Percentiles rank a stretch among this genome's conserved stretches.
Conservation (phyloP, 2,888 invertebrate species). For the Epirrita christyi region DNA sequence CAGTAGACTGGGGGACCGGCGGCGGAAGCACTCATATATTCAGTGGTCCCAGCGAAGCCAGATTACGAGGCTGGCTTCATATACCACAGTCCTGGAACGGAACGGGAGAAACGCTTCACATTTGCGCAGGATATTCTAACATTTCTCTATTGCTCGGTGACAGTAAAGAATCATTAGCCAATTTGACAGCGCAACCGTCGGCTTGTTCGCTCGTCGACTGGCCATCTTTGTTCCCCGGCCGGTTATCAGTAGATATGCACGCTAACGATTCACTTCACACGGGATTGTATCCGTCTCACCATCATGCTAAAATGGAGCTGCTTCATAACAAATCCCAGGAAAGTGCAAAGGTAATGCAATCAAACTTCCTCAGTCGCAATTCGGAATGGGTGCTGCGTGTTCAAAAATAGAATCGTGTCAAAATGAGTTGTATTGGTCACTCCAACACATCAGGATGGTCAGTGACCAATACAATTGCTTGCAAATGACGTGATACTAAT, state of each 20-base stretch:
- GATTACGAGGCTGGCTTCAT: slow-evolving; percentile 92
- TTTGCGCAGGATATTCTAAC: slow-evolving; percentile 92
- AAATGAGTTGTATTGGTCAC: no score
- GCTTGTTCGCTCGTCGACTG: slow-evolving; percentile 89
- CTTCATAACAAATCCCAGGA: slow-evolving; percentile 90
- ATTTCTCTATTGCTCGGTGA: slow-evolving; percentile 87
- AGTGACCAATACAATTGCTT: no score
- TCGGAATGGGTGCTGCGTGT: no score
- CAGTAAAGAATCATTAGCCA: slow-evolving; percentile 81
- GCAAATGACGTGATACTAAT: no score
- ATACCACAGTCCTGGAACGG: slow-evolving; percentile 90
- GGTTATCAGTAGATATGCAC: slow-evolving; percentile 87
- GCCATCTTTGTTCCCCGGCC: slow-evolving; percentile 86
- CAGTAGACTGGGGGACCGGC: slow-evolving; percentile 91
- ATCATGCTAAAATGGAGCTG: slow-evolving; percentile 93
- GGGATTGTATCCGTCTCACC: slow-evolving; percentile 86
- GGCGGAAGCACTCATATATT: slow-evolving; percentile 88
- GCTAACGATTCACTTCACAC: slow-evolving; percentile 86
- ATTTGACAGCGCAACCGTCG: slow-evolving; percentile 88
- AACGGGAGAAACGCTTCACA: slow-evolving; percentile 87
- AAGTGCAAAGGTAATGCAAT: slow-evolving; percentile 86
- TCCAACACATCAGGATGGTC: no score
- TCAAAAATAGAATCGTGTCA: no score
- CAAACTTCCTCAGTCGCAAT: no score
- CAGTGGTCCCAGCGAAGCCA: slow-evolving; percentile 89